These are phyloP conservation scores for Enteromius paludinosus DNA, from an alignment of 2,797 vertebrate species.

Conservation along the genomic window DNA sequence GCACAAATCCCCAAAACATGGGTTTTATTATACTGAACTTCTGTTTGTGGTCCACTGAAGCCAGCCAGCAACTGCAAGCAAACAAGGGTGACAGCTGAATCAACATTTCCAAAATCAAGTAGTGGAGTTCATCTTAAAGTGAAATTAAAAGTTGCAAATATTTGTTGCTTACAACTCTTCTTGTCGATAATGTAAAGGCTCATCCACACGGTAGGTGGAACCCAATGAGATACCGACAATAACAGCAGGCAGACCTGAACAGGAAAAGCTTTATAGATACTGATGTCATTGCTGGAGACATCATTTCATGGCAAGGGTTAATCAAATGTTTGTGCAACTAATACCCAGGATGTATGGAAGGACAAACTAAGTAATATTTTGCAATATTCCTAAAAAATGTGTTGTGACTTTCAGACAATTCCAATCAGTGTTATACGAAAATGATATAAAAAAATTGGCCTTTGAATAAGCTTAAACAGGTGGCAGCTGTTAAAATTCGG, in stretches of 20 bases:
- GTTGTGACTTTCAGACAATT: no score
- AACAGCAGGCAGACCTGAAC: constrained; percentile 71
- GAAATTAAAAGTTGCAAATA: neutral
- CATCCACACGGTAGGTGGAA: constrained; percentile 66
- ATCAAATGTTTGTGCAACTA: neutral
- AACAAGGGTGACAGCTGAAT: constrained; percentile 8
- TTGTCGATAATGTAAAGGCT: constrained; percentile 71
- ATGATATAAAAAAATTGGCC: no score
- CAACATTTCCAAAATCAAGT: neutral
- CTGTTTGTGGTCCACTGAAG: constrained; percentile 58
- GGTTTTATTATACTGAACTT: constrained; percentile 67
- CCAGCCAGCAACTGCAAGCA: constrained; percentile 78
- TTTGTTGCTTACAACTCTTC: constrained; percentile 78
- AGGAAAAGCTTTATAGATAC: neutral
- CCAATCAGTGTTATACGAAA: no score
- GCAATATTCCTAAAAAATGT: neutral
- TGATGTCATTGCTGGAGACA: neutral
- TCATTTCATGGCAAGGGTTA: neutral
- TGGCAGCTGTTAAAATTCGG: no score
- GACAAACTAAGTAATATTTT: neutral
- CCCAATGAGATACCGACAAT: constrained; percentile 74
- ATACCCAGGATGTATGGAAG: neutral
- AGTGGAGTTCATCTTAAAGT: neutral
- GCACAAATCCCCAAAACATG: constrained; percentile 76
- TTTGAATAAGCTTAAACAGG: no score